These are phyloP conservation scores for Cryptus armator DNA, from an alignment of 2,888 invertebrate genomes.

Conservation along the genomic window DNA sequence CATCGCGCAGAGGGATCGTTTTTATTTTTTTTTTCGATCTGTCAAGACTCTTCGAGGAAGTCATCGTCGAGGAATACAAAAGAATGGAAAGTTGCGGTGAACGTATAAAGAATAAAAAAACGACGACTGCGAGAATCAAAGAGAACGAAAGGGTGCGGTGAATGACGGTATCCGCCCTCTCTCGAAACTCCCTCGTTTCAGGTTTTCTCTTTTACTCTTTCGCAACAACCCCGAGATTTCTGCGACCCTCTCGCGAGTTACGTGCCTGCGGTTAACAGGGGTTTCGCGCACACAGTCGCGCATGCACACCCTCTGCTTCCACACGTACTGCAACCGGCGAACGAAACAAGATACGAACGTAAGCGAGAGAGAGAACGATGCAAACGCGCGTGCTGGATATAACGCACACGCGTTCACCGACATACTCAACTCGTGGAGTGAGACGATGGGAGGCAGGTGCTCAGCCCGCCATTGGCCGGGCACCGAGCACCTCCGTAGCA, in stretches of 20 bases:
- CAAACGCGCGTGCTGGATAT: slow-evolving; percentile 49
- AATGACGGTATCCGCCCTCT: slow-evolving; percentile 59
- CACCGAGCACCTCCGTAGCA: slow-evolving; percentile 79
- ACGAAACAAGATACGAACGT: slow-evolving; percentile 14
- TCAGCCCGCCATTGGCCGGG: slow-evolving; percentile 84
- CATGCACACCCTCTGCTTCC: slow-evolving; percentile 24
- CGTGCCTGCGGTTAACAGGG: slow-evolving; percentile 28
- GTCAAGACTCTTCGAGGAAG: slow-evolving; percentile 24
- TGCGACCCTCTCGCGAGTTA: slow-evolving; percentile 56
- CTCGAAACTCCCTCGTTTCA: slow-evolving; percentile 45
- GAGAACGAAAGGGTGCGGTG: slow-evolving; percentile 50
- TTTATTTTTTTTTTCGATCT: not conserved
- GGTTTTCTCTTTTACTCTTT: slow-evolving; percentile 48
- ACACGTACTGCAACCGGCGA: not conserved
- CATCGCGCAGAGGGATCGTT: not conserved
- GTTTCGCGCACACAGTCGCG: slow-evolving; percentile 48
- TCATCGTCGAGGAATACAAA: slow-evolving; percentile 13
- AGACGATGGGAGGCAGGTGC: slow-evolving; percentile 84
- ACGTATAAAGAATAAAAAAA: not conserved
- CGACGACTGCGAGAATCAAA: slow-evolving; percentile 54
- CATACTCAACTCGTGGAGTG: slow-evolving; percentile 77
- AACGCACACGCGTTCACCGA: slow-evolving; percentile 64
- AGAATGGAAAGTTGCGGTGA: not conserved
- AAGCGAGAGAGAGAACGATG: not conserved
- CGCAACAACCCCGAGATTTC: slow-evolving; percentile 45